Evolutionary conservation across 2,888 invertebrate genomes (phyloP), one percentile per base, ranked within the genome.

Genomic region (Brenthis hecate): DNA sequence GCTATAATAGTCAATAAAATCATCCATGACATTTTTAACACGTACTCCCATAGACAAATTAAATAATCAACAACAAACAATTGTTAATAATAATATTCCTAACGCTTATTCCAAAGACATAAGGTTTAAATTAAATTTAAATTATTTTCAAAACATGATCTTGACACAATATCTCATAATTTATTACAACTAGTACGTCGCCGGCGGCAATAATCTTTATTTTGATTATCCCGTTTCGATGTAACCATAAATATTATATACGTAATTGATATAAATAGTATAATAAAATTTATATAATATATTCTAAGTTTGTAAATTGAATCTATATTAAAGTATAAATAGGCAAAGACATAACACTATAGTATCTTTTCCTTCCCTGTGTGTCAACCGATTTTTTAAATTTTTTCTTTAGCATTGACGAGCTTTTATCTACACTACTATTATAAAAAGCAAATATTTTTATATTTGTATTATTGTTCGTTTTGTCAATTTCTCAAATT

Each of bases 91-190:
- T 43, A 43, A 43, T 43, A 43, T 32, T 43, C 16, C 13, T 47
- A 56, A 16, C 23, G 19, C 62, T 64, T 63, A 65, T 43, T 1
- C 5, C 0, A 23, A 55, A 1, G 11, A 1, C 51, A 70, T 68
- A 72, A 68, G 53, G 51, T 65, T 65, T 65, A 70, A 62, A 65
- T 68, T 68, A 43, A 14, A 1, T 4, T 16, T 14, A 55, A n/a
- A 36, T n/a, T 13, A 13, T 36, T 57, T 36, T 14, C 3, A 16
- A 36, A 48, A 56, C 32, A 57, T 55, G 70, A 63, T 58, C 72
- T 70, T 72, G 72, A 68, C 72, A 68, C 65, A 58, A 56, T 70
- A 70, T 61, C 56, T 14, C 43, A 23, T 48, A 58, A 58, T 69
- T 57, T 61, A 50, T 43, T 65, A 67, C 56, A 54, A 56, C 56